Evolutionary conservation across 2,888 invertebrate genomes (phyloP).

Genomic region (Plusia festucae): DNA sequence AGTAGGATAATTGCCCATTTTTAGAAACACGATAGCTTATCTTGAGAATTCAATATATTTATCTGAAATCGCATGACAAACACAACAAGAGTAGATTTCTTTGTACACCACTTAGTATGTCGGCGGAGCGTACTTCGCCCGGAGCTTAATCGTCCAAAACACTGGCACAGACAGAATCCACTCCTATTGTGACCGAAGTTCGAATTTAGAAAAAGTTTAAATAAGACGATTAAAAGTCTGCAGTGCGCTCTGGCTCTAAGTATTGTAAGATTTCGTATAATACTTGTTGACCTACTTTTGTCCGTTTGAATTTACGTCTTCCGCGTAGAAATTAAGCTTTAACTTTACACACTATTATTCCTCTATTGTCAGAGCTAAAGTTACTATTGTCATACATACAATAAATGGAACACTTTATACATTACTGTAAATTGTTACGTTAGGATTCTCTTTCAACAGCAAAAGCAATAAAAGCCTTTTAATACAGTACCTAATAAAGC

Average conservation of each 20-base stretch:
- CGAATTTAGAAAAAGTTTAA: slow-evolving; percentile 44
- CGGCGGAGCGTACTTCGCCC: slow-evolving; percentile 6
- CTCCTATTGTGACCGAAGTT: slow-evolving; percentile 29
- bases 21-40: too few relatives aligned
- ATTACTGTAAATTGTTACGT: slow-evolving; percentile 3
- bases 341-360: slow-evolving; percentile 48
- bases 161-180: slow-evolving; percentile 32
- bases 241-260: slow-evolving; percentile 50
- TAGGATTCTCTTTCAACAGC: neutral
- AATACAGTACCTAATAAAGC: neutral
- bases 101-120: slow-evolving; percentile 7
- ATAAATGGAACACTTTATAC: slow-evolving; percentile 16
- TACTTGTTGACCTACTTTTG: slow-evolving; percentile 53
- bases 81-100: neutral
- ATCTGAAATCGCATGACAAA: neutral
- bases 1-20: too few relatives aligned
- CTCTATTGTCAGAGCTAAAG: slow-evolving; percentile 42
- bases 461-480: slow-evolving; percentile 4
- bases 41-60: neutral
- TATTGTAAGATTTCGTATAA: slow-evolving; percentile 52
- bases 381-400: slow-evolving; percentile 25
- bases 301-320: slow-evolving; percentile 48
- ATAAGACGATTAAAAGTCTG: slow-evolving; percentile 51
- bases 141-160: slow-evolving; percentile 23
- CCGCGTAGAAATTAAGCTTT: slow-evolving; percentile 47